Evolutionary conservation across 2,888 invertebrate genomes (phyloP).

Genomic region (Pegoplata infirma): DNA sequence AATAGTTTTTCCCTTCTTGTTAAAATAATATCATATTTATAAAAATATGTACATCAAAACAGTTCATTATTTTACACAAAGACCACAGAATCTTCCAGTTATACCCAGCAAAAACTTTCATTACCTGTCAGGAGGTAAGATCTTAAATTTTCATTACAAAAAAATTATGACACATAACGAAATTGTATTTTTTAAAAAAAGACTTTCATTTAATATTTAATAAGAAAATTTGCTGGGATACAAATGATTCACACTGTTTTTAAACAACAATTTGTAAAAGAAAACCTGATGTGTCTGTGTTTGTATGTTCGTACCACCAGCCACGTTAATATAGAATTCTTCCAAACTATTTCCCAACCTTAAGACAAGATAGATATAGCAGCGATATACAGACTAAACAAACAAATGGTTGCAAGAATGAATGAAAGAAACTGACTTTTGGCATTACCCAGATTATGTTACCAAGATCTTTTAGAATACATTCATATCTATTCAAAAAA

Average conservation of each 20-base stretch:
- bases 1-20: no score
- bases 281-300: background rate
- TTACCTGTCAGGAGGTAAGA: no score
- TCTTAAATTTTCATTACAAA: background rate
- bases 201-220: no score
- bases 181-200: no score
- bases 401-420: slow-evolving; percentile 7
- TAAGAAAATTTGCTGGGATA: background rate
- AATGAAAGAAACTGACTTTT: slow-evolving; percentile 22
- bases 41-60: no score
- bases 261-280: background rate
- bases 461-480: slow-evolving; percentile 24
- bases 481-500: background rate
- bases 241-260: background rate
- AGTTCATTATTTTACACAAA: no score
- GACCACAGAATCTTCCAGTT: no score
- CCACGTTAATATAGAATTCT: background rate
- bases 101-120: no score
- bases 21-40: no score
- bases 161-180: no score
- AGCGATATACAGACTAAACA: background rate
- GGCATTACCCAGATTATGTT: slow-evolving; percentile 11
- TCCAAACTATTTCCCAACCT: slow-evolving; percentile 24
- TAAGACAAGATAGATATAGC: background rate
- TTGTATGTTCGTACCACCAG: no score